Evolutionary conservation across 2,797 vertebrate genomes (phyloP).

Genomic region (Nannoperca obscura): DNA sequence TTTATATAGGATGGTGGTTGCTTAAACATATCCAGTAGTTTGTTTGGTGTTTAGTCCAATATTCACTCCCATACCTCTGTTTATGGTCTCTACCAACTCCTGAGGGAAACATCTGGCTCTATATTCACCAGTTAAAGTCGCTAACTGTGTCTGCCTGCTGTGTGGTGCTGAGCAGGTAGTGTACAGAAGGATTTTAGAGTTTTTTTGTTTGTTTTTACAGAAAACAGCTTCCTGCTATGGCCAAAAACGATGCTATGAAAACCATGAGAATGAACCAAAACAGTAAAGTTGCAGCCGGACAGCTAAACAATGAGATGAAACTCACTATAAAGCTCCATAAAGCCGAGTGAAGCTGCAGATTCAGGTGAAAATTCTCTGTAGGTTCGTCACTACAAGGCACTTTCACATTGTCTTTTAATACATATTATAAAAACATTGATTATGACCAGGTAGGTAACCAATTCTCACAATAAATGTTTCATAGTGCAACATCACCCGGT

Average conservation of each 20-base stretch:
- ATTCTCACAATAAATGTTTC: no score
- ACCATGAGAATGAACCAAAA: not conserved
- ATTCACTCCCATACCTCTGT: no score
- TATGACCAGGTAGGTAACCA: no score
- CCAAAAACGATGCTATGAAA: rapidly evolving
- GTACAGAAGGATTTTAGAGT: not conserved
- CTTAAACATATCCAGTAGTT: no score
- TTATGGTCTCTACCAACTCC: no score
- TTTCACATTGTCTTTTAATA: not conserved
- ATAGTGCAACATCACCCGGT: not conserved
- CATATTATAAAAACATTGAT: not conserved
- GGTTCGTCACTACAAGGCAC: not conserved
- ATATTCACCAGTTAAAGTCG: not conserved
- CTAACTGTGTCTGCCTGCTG: not conserved
- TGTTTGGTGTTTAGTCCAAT: no score
- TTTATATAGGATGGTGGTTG: not conserved
- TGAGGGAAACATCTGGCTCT: not conserved
- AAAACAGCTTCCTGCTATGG: not conserved
- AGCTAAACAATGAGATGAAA: not conserved
- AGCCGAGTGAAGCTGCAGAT: not conserved
- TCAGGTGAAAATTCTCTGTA: not conserved
- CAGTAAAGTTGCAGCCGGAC: not conserved
- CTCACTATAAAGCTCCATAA: not conserved
- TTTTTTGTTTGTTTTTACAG: not conserved
- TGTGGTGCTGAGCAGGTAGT: not conserved